Evolutionary conservation across 2,797 vertebrate genomes (phyloP).

Genomic region (Serranus cabrilla): DNA sequence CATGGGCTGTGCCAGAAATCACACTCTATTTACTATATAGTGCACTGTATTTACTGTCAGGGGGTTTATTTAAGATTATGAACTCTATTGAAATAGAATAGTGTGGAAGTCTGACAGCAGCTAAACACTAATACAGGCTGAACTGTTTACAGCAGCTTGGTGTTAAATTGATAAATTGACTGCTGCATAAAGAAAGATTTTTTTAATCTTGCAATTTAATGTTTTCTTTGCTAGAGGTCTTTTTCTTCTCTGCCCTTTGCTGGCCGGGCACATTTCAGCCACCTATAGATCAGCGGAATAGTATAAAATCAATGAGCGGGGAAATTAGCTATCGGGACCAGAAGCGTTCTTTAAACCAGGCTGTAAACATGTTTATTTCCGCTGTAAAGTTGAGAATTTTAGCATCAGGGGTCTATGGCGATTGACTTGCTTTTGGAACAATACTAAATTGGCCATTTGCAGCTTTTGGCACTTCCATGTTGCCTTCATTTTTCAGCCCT

Average conservation of each 20-base stretch:
- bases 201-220: background rate
- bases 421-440: too few relatives aligned
- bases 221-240: background rate
- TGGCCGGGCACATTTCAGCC: background rate
- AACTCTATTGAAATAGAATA: too few relatives aligned
- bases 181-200: background rate
- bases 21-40: background rate
- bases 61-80: background rate
- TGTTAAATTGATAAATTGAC: background rate
- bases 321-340: too few relatives aligned
- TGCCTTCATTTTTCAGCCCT: too few relatives aligned
- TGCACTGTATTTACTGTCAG: background rate
- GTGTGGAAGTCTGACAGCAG: background rate
- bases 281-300: background rate
- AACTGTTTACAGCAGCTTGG: background rate
- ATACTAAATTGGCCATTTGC: too few relatives aligned
- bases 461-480: too few relatives aligned
- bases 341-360: too few relatives aligned
- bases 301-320: background rate
- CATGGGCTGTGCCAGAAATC: conserved; percentile 1
- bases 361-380: too few relatives aligned
- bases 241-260: background rate
- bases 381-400: too few relatives aligned
- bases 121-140: background rate
- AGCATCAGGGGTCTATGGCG: too few relatives aligned